Base-by-base conservation (phyloP, 2,888 invertebrate genomes). In the Nemotelus nigrinus region DNA sequence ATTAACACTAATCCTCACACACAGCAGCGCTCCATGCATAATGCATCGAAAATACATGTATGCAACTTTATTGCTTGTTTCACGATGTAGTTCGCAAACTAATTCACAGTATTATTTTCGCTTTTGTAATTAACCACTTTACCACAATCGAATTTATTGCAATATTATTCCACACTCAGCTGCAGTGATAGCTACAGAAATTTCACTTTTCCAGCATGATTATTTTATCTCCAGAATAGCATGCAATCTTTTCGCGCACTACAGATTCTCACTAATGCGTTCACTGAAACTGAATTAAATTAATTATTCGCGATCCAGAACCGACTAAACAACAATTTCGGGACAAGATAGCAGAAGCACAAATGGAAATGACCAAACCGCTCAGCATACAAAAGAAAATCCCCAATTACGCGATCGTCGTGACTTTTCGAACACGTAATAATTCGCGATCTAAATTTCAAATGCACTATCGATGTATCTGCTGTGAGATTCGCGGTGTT, bases 351-450 rank as follows among this genome's bases (percentile, higher is more conserved):
- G 57, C 10, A 25, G 57, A 7, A 63, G 63, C 63, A 39, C 8
- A 39, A 58, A 58, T 25, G 7, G 63, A 25, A 63, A 41, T 25
- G 3, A 63, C 5, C 2, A 63, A 41, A 63, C 43, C 53, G 10
- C 53, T 53, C 53, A 53, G 43, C 63, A 25, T 57, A 65, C 65
- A 65, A 45, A 65, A 65, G 47, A 47, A 65, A 65, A 65, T 8
- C 3, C 44, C 65, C 65, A 47, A 41, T 47, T 65, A 47, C 65
- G 65, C 65, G 65, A 65, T 65, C 65, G 25, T 25, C 25, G 65
- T 47, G 65, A 45, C 45, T 63, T 47, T 4, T 8, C 10, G 47
- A 7, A 45, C 41, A n/a, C 45, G 47, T 5, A 5, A n/a, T 58
- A 58, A 6, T 58, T 10, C 5, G 50, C 50, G 50, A 50, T 50